Conservation (phyloP, 2,888 invertebrate genomes). For the Merodon equestris region DNA sequence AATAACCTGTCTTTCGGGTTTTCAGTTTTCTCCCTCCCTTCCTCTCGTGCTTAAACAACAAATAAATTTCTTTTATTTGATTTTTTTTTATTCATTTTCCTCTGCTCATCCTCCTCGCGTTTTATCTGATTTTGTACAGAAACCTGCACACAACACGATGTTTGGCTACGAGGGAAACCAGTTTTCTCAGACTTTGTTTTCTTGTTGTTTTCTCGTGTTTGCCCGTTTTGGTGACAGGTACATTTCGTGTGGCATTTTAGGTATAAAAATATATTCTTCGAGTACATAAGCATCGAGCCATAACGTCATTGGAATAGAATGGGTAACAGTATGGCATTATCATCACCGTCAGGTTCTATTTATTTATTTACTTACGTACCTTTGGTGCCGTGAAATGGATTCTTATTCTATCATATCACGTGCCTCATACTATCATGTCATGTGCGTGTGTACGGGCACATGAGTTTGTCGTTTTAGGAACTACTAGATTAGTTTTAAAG, state of each 20-base stretch:
- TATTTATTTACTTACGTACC: not conserved
- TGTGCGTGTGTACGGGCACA: conserved; percentile 12
- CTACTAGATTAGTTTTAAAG: too few species aligned
- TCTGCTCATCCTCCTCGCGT: conserved; percentile 50
- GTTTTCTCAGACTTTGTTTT: conserved; percentile 46
- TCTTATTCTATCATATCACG: conserved; percentile 39
- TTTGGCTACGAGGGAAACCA: conserved; percentile 52
- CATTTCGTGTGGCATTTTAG: conserved; percentile 28
- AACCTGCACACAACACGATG: conserved; percentile 52
- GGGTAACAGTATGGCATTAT: conserved; percentile 41
- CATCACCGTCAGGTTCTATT: conserved; percentile 38
- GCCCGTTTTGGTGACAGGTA: conserved; percentile 39
- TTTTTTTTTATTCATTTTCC: conserved; percentile 38
- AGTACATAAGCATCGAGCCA: not conserved
- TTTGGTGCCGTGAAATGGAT: not conserved
- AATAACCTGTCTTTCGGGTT: conserved; percentile 65
- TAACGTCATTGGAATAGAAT: conserved; percentile 13
- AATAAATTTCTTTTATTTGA: conserved; percentile 37
- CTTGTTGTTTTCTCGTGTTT: conserved; percentile 19
- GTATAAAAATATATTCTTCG: not conserved
- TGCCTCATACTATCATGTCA: conserved; percentile 36
- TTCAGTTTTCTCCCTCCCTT: conserved; percentile 18
- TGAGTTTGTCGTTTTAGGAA: conserved; percentile 14
- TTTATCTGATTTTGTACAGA: conserved; percentile 48
- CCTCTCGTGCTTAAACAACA: conserved; percentile 44